Percentiles rank a stretch among this genome's conserved stretches.
Evolutionary conservation across 2,888 invertebrate genomes (phyloP).

Genomic region (Heliconius charithonia): DNA sequence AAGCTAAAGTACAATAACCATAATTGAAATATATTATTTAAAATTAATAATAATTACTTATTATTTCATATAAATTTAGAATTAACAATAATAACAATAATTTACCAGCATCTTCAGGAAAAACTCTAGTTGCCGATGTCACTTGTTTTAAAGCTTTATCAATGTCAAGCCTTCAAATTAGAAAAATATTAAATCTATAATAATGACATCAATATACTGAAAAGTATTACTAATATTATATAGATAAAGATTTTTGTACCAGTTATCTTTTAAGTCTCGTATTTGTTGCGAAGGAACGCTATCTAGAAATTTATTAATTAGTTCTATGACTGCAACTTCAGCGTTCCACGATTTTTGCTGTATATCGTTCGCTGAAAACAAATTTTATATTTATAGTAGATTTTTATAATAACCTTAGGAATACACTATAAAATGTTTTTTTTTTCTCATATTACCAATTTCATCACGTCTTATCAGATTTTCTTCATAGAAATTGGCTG

Average conservation of each 20-base stretch:
- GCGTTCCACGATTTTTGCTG: constrained; percentile 82
- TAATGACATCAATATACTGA: not conserved
- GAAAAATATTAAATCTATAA: not conserved
- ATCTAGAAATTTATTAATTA: constrained; percentile 90
- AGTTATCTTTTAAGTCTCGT: constrained; percentile 84
- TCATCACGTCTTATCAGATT: constrained; percentile 84
- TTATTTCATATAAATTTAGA: not conserved
- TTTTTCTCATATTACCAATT: constrained; percentile 63
- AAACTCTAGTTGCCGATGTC: constrained; percentile 83
- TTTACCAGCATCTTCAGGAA: constrained; percentile 84
- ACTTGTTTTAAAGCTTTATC: constrained; percentile 85
- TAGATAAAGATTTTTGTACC: constrained; percentile 57
- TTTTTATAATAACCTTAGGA: not conserved
- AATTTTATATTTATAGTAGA: not conserved
- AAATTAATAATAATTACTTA: constrained; percentile 11
- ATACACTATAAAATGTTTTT: not conserved
- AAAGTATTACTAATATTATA: not conserved
- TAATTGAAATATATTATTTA: not conserved
- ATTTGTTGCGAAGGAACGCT: constrained; percentile 84
- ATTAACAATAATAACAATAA: constrained; percentile 4
- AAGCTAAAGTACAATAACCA: constrained; percentile 72
- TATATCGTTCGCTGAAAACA: constrained; percentile 63
- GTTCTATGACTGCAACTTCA: constrained; percentile 89
- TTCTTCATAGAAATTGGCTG: constrained; percentile 84
- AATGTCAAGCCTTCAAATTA: constrained; percentile 77